Percentiles rank a stretch among this genome's conserved stretches.
Evolutionary conservation across 2,113 vertebrate species (phyloP).

Genomic region (Tragelaphus buxtoni): DNA sequence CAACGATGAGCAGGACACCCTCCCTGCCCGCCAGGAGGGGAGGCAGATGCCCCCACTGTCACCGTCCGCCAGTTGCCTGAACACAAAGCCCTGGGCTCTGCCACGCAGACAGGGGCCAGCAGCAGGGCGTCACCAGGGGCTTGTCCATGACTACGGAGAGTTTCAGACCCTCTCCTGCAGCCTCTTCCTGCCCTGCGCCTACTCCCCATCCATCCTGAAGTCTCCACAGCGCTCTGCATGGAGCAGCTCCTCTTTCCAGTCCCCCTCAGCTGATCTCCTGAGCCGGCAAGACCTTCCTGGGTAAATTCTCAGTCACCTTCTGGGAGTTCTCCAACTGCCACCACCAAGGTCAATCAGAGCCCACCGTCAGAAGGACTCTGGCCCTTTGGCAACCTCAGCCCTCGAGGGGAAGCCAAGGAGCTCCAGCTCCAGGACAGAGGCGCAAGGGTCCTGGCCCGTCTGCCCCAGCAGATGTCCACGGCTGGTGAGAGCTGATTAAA

Average conservation of each 20-base stretch:
- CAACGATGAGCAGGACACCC: background rate
- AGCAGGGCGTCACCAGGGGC: rapidly evolving
- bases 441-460: background rate
- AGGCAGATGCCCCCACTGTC: background rate
- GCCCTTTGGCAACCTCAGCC: background rate
- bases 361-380: background rate
- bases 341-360: background rate
- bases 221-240: background rate
- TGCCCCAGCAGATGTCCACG: background rate
- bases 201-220: background rate
- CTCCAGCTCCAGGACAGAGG: background rate
- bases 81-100: background rate
- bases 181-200: no score
- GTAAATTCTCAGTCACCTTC: background rate
- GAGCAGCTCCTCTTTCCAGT: background rate
- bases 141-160: background rate
- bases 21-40: background rate
- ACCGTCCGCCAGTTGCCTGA: background rate
- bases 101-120: background rate
- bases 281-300: no score
- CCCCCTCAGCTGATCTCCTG: background rate
- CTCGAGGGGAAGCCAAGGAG: background rate
- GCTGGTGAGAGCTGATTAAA: background rate
- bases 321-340: background rate
- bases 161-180: background rate